A percentile compares a stretch with the other conserved stretches of the same genome.
Conservation (phyloP, 2,113 vertebrate species). For the Mugil cephalus region DNA sequence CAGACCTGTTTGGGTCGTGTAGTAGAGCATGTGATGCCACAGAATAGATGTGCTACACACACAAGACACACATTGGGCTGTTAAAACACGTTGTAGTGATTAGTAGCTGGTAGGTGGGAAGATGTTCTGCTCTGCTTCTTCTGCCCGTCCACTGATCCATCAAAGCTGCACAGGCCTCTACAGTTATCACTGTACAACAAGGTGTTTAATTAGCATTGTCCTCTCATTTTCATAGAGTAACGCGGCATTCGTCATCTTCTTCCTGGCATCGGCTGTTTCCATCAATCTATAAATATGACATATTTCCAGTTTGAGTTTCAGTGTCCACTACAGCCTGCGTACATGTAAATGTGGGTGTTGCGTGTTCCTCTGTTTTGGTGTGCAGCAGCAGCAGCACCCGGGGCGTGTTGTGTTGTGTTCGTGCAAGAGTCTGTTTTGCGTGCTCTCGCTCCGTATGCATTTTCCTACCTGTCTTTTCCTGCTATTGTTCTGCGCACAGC, state of each 20-base stretch:
- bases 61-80: constrained; percentile 15
- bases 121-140: not conserved
- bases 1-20: constrained; percentile 33
- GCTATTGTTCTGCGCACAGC: constrained; percentile 56
- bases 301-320: not conserved
- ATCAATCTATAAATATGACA: no score
- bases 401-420: constrained; percentile 48
- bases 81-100: constrained; percentile 31
- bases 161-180: no score
- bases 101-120: constrained; percentile 4
- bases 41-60: constrained; percentile 16
- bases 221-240: no score
- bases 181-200: no score
- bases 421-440: constrained; percentile 50
- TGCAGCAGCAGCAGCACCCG: constrained; percentile 22
- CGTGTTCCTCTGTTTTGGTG: constrained; percentile 51
- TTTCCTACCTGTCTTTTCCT: constrained; percentile 32
- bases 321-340: constrained; percentile 14
- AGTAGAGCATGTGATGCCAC: not conserved
- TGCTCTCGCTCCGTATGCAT: constrained; percentile 22
- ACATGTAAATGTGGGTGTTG: constrained; percentile 59
- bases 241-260: no score
- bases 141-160: not conserved
- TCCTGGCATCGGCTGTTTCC: no score
- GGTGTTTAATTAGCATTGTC: no score